Base-by-base conservation (phyloP, 2,797 vertebrate genomes). In the Pogoniulus pusillus region DNA sequence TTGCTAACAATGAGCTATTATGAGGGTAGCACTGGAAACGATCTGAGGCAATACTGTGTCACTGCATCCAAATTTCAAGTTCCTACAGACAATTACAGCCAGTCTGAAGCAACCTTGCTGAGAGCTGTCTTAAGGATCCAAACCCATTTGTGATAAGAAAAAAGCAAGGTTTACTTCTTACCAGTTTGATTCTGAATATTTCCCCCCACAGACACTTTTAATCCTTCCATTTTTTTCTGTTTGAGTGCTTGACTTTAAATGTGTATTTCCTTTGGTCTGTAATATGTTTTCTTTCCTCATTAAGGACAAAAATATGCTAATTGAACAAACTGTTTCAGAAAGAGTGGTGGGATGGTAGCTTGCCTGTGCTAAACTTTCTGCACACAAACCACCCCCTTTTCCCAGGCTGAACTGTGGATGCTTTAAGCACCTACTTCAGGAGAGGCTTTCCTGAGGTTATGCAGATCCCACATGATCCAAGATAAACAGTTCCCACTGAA, bases 391-490 rank as follows among this genome's bases (percentile, higher is more conserved):
- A 29, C 49, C 13, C 66, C 37, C 24, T n/a, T 80, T 95, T 96
- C 58, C 92, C 13, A 3, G 77, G 58, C 76, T 89, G 71, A 82
- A 54, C 86, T 84, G 66, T 70, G 65, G 77, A 72, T 79, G 57
- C 57, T 75, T 91, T 89, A 95, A 96, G 91, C 93, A 95, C 82
- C 89, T 86, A 90, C 89, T 96, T 93, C 60, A 92, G 92, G 87
- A 91, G 60, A 89, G 80, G 69, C 68, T 95, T 69, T 82, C 69
- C 90, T 62, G 95, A 91, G 87, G 86, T 92, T 94, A 85, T 29
- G 89, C 87, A 93, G 88, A 96, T 91, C 92, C 92, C 93, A 70
- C 82, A 94, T 59, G n/a, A 62, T 59, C 96, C 96, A 96, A 95
- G 0, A 1, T 81, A 97, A 97, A 96, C 43, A 97, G 16, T 91